A percentile compares a stretch with the other conserved stretches of the same genome.
phyloP scores from a whole-genome alignment of 1,140 invertebrate genomes.

The Drosophila equinoxialis region DNA sequence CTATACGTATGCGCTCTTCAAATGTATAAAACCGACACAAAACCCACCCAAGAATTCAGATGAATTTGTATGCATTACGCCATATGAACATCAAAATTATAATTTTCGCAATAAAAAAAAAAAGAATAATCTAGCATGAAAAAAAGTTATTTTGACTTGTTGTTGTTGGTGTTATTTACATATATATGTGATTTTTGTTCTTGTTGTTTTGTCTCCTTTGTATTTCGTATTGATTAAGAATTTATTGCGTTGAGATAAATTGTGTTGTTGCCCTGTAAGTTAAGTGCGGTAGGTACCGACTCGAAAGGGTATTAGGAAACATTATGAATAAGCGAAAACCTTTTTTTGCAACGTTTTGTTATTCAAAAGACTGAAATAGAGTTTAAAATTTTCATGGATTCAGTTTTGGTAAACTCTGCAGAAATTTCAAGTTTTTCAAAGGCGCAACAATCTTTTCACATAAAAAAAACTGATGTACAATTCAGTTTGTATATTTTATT shows the following conservation, averaged over 20 bases:
- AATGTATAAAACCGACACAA: background rate
- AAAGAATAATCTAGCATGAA: slow-evolving; percentile 21
- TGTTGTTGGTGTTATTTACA: background rate
- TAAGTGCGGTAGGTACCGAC: background rate
- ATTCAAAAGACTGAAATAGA: too few relatives aligned
- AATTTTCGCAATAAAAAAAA: slow-evolving; percentile 57
- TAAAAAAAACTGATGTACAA: too few relatives aligned
- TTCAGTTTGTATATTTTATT: too few relatives aligned
- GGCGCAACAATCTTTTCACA: too few relatives aligned
- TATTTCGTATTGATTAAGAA: background rate
- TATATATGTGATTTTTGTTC: background rate
- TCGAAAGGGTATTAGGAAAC: too few relatives aligned
- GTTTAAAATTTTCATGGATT: too few relatives aligned
- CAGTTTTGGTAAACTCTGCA: too few relatives aligned
- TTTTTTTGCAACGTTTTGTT: too few relatives aligned
- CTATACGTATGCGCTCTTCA: slow-evolving; percentile 25
- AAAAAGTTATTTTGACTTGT: background rate
- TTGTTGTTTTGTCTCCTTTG: background rate
- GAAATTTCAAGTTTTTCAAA: too few relatives aligned
- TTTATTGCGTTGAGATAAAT: slow-evolving; percentile 11
- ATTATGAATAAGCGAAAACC: too few relatives aligned
- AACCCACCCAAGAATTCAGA: slow-evolving; percentile 18
- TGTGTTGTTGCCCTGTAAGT: background rate
- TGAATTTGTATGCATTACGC: slow-evolving; percentile 60
- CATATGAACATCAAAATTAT: slow-evolving; percentile 56